Evolutionary conservation across 2,888 invertebrate species (phyloP), one percentile per base, ranked within the genome.

Genomic region (Hipparchia sbordonii): DNA sequence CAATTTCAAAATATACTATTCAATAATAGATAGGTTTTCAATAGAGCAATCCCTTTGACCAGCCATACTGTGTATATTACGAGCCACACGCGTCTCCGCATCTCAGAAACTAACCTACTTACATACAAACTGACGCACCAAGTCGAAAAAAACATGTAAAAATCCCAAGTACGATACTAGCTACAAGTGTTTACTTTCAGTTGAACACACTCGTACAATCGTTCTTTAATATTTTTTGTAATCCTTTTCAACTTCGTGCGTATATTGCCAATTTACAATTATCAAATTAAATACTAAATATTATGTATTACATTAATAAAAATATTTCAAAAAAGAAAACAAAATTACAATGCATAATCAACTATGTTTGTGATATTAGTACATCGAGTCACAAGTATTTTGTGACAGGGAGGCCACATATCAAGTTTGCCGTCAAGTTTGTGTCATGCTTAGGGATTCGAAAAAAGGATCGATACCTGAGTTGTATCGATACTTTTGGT

Each of bases 1-100:
- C 91, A 92, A 91, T 92, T 91, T 89, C 81, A 87, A 88, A 90
- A 89, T 89, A 88, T 84, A 86, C 88, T 89, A 91, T 88, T 82
- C 84, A 87, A 87, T 88, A 89, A 87, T 88, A 39, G 39, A 4
- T 39, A 2, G 90, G 87, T 88, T 84, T 83, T 84, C 79, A 85
- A 85, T 82, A 84, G 80, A 80, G 79, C 78, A 79, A 79, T 77
- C 72, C 76, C 72, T 71, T 73, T 80, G 76, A 12, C 13, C 48
- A 13, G 9, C 51, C 13, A 33, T 9, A 51, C 10, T 52, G 5
- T 33, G 8, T 57, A 57, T 65, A 33, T 33, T 65, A 52, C 66
- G 45, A 33, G 74, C 72, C 66, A 73, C 67, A 71, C 70, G 57
- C 73, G 71, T 62, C 51, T 70, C 68, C 71, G 23, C 51, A 33